Evolutionary conservation across 2,113 vertebrate species (phyloP).

Genomic region (Amblyornis subalaris): DNA sequence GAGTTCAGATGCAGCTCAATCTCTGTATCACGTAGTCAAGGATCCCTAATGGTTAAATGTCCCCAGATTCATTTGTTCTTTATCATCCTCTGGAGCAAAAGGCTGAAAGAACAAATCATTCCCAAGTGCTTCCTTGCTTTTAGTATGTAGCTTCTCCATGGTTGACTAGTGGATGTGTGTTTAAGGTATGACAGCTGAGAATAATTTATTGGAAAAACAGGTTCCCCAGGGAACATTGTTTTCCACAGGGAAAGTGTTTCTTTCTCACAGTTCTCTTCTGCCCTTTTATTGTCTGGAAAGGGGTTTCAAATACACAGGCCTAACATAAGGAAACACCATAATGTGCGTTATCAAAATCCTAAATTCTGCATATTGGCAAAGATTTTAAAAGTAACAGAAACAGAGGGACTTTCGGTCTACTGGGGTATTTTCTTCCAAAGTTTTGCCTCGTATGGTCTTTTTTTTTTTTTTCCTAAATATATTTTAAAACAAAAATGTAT

Average conservation of each 20-base stretch:
- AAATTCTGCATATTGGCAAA: neutral
- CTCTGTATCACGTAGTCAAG: neutral
- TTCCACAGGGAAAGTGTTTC: neutral
- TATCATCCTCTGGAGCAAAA: neutral
- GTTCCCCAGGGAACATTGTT: neutral
- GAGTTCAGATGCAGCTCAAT: neutral
- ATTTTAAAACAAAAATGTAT: neutral
- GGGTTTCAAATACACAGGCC: neutral
- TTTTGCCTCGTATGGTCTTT: neutral
- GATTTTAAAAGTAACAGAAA: neutral
- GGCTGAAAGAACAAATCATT: neutral
- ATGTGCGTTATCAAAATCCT: neutral
- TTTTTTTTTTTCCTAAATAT: neutral
- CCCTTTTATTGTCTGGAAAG: neutral
- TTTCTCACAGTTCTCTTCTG: neutral
- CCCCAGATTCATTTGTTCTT: neutral
- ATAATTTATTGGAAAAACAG: neutral
- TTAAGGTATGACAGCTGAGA: neutral
- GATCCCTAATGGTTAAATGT: neutral
- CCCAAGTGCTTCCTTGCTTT: neutral
- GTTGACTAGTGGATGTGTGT: rapidly evolving
- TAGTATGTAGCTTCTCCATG: neutral
- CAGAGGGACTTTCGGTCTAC: neutral
- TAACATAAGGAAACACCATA: neutral
- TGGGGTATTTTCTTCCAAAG: neutral